A percentile compares a stretch with the other conserved stretches of the same genome.
phyloP scores from a whole-genome alignment of 2,888 invertebrate species.

The Anthophora plumipes region DNA sequence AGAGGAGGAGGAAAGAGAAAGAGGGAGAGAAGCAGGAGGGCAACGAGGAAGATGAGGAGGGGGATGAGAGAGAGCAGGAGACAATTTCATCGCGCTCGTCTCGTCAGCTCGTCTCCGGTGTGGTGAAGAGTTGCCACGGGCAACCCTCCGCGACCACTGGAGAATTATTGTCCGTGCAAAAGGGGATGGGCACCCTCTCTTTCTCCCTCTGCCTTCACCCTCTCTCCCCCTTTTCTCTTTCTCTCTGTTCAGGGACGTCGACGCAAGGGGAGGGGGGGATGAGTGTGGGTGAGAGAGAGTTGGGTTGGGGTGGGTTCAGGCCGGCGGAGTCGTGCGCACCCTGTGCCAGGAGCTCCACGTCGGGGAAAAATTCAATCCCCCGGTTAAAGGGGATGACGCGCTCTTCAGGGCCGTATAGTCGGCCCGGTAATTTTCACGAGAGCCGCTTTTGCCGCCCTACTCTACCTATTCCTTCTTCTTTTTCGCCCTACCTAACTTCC shows the following conservation, averaged over 20 bases:
- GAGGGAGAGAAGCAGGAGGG: constrained; percentile 24
- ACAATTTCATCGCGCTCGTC: constrained; percentile 81
- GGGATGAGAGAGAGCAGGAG: constrained; percentile 59
- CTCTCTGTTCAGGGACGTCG: constrained; percentile 29
- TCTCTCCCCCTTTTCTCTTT: constrained; percentile 51
- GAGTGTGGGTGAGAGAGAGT: constrained; percentile 42
- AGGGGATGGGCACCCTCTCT: constrained; percentile 48
- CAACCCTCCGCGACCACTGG: constrained; percentile 79
- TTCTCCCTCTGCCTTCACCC: constrained; percentile 13
- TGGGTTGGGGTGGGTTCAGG: constrained; percentile 63
- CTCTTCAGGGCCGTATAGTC: constrained; percentile 68
- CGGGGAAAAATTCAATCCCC: constrained; percentile 83
- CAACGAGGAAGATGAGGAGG: constrained; percentile 3
- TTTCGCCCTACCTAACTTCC: background rate
- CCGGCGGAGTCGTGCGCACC: constrained; percentile 77
- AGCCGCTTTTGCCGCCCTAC: constrained; percentile 41
- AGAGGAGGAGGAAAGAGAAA: background rate
- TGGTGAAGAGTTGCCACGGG: constrained; percentile 82
- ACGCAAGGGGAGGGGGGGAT: constrained; percentile 40
- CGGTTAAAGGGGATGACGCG: constrained; percentile 82
- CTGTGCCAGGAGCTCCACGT: constrained; percentile 76
- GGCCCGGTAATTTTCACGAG: constrained; percentile 68
- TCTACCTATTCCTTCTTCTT: constrained; percentile 10
- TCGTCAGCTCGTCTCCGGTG: constrained; percentile 70
- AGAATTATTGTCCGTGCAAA: constrained; percentile 80